Evolutionary conservation across 2,797 vertebrate species (phyloP).

Genomic region (Poecilia gillii): DNA sequence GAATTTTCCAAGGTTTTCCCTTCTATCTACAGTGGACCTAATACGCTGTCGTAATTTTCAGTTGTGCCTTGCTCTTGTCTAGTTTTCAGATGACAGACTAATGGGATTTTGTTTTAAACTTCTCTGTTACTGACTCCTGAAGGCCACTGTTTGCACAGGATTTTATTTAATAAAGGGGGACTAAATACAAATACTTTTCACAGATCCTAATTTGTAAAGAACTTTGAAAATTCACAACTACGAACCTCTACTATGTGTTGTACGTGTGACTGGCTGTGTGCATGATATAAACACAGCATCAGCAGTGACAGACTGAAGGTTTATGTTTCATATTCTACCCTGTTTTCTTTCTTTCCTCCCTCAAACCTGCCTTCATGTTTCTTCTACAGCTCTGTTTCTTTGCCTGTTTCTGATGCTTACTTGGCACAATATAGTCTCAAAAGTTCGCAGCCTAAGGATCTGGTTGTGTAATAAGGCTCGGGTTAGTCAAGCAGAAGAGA

Average conservation of each 20-base stretch:
- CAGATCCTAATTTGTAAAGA: not conserved
- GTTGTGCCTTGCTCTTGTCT: not conserved
- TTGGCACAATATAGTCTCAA: constrained; percentile 23
- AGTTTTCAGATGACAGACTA: not conserved
- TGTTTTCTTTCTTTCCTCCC: not conserved
- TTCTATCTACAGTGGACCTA: too few relatives aligned
- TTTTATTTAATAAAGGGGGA: not conserved
- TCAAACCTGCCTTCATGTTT: constrained; percentile 9
- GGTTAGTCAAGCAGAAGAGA: constrained; percentile 54
- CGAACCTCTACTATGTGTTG: not conserved
- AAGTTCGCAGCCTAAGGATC: constrained; percentile 49
- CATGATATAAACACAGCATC: not conserved
- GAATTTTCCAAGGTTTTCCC: too few relatives aligned
- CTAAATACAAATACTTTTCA: not conserved
- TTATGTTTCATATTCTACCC: not conserved
- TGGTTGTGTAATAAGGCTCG: constrained; percentile 51
- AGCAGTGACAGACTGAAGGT: not conserved
- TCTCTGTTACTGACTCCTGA: not conserved
- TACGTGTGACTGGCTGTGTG: not conserved
- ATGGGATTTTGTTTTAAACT: not conserved
- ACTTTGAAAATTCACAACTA: not conserved
- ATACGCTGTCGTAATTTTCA: not conserved
- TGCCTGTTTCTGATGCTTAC: constrained; percentile 24
- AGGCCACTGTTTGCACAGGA: not conserved
- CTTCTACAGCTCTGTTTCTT: constrained; percentile 6